phyloP scores from a whole-genome alignment of 2,113 vertebrate genomes.

The Ophiodon elongatus region DNA sequence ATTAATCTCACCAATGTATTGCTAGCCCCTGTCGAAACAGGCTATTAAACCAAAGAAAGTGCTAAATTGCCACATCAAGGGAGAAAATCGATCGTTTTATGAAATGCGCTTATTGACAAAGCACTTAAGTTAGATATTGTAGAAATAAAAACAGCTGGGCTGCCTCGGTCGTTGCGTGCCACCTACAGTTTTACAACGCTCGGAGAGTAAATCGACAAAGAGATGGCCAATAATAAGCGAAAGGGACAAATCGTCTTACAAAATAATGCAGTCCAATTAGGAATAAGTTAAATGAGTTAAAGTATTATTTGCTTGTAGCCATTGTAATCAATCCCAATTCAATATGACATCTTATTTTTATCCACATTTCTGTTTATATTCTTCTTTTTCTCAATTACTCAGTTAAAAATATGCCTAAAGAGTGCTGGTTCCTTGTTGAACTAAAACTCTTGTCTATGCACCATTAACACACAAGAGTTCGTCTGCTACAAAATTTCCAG shows the following conservation, averaged over 20 bases:
- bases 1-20: constrained; percentile 82
- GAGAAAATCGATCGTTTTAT: constrained; percentile 76
- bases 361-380: not conserved
- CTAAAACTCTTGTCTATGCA: not conserved
- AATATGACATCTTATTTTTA: not conserved
- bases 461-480: constrained; percentile 6
- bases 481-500: not conserved
- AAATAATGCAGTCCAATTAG: constrained; percentile 3
- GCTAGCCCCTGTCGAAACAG: constrained; percentile 64
- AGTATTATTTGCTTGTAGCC: not conserved
- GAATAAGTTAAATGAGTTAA: not conserved
- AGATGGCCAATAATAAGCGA: not conserved
- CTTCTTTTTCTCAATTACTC: not conserved
- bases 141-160: constrained; percentile 64
- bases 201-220: not conserved
- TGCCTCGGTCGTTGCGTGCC: constrained; percentile 13
- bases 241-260: not conserved
- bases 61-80: constrained; percentile 79
- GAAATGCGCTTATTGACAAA: constrained; percentile 84
- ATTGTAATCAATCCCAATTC: not conserved
- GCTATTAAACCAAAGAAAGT: constrained; percentile 77
- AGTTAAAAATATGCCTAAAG: not conserved
- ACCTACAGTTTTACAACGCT: not conserved
- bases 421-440: not conserved
- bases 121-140: constrained; percentile 78